phyloP scores from a whole-genome alignment of 2,113 vertebrate genomes.

The Chloebia gouldiae region DNA sequence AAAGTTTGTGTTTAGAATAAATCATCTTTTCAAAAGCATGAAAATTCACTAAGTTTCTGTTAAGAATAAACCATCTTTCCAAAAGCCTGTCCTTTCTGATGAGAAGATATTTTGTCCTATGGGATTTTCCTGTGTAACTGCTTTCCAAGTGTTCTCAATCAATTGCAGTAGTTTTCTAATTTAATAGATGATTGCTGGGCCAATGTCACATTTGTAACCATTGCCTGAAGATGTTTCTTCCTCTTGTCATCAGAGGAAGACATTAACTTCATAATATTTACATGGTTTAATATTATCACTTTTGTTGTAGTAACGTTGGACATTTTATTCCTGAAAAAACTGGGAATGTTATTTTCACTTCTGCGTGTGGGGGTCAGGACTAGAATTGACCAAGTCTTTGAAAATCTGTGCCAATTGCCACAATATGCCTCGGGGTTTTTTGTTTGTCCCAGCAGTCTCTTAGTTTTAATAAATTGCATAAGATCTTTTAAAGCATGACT shows the following conservation, averaged over 20 bases:
- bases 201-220: conserved; percentile 21
- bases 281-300: not conserved
- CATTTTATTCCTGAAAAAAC: not conserved
- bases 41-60: not conserved
- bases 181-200: not conserved
- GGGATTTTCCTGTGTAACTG: not conserved
- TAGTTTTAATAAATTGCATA: not conserved
- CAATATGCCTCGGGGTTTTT: not conserved
- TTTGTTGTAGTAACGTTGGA: not conserved
- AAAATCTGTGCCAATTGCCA: not conserved
- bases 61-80: not conserved
- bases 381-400: not conserved
- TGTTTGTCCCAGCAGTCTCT: not conserved
- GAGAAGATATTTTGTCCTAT: not conserved
- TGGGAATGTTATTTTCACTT: not conserved
- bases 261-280: conserved; percentile 24
- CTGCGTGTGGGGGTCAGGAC: not conserved
- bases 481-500: not conserved
- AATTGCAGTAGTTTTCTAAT: not conserved
- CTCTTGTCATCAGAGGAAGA: conserved; percentile 5
- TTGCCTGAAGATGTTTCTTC: conserved; percentile 24
- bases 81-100: not conserved
- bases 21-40: not conserved
- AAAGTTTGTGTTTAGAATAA: not conserved
- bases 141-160: conserved; percentile 2